phyloP scores from a whole-genome alignment of 2,888 invertebrate genomes.

The Drosophila macrospina region DNA sequence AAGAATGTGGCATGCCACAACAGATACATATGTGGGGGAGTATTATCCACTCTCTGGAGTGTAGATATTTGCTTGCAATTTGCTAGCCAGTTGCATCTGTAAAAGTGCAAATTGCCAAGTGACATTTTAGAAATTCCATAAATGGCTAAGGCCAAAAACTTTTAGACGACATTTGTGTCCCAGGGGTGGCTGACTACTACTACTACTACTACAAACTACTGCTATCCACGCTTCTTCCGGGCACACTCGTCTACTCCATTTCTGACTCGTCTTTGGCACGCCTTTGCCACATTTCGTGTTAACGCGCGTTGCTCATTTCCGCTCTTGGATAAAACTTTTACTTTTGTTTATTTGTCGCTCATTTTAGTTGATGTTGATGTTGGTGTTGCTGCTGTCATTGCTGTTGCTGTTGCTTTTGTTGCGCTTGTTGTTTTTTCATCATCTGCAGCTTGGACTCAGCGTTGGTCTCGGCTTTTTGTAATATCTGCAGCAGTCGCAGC shows the following conservation, averaged over 20 bases:
- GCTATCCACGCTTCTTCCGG: constrained; percentile 10
- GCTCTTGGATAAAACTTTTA: constrained; percentile 67
- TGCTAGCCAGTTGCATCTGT: constrained; percentile 32
- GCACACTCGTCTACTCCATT: constrained; percentile 12
- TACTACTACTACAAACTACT: constrained; percentile 1
- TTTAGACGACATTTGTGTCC: constrained; percentile 61
- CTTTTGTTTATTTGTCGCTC: constrained; percentile 80
- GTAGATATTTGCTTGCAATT: constrained; percentile 22
- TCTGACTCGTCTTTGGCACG: constrained; percentile 13
- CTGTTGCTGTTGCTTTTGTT: constrained; percentile 42
- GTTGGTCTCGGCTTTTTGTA: constrained; percentile 47
- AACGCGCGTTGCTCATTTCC: constrained; percentile 75
- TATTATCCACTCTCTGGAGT: constrained; percentile 2
- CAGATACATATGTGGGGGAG: neutral
- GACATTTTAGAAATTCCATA: constrained; percentile 72
- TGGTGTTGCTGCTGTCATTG: constrained; percentile 60
- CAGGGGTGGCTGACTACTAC: constrained; percentile 5
- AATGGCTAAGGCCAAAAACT: constrained; percentile 72
- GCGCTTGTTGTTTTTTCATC: constrained; percentile 43
- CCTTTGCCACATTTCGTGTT: constrained; percentile 68
- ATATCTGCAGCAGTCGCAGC: constrained; percentile 43
- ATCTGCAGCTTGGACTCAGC: constrained; percentile 48
- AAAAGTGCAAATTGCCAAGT: constrained; percentile 51
- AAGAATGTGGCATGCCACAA: constrained; percentile 5
- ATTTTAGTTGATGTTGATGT: constrained; percentile 67